phyloP scores from a whole-genome alignment of 1,140 invertebrate species.

The Ceratina australensis region DNA sequence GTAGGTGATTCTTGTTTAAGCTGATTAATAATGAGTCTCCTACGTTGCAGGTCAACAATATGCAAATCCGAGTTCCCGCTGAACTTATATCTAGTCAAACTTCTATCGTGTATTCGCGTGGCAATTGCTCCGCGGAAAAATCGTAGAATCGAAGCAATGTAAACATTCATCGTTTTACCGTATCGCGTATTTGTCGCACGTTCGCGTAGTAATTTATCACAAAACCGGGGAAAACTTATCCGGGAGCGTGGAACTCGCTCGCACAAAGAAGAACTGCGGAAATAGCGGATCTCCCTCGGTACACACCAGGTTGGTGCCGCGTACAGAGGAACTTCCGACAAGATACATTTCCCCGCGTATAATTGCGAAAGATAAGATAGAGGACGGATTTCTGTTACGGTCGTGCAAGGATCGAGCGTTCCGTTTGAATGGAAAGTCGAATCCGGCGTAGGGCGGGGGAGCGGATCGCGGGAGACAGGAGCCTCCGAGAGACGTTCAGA shows the following conservation, averaged over 20 bases:
- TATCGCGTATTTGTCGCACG: too few species aligned
- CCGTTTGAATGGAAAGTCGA: slow-evolving; percentile 26
- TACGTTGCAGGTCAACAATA: too few species aligned
- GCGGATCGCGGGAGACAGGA: slow-evolving; percentile 6
- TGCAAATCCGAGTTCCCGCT: too few species aligned
- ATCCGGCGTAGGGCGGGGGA: background rate
- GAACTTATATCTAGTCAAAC: too few species aligned
- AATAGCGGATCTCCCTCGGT: slow-evolving; percentile 3
- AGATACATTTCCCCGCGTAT: slow-evolving; percentile 2
- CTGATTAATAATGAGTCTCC: too few species aligned
- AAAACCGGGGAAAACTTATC: background rate
- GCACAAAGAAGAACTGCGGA: slow-evolving; percentile 6
- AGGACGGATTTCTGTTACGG: slow-evolving; percentile 3
- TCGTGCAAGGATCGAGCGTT: background rate
- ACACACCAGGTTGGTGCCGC: background rate
- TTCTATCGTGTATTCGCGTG: too few species aligned
- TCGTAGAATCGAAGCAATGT: too few species aligned
- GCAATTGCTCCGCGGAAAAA: too few species aligned
- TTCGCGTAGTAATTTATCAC: background rate
- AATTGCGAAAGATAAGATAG: slow-evolving; percentile 15
- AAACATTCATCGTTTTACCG: too few species aligned
- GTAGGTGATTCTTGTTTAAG: too few species aligned
- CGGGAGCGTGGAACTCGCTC: background rate
- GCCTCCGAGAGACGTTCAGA: slow-evolving; percentile 54
- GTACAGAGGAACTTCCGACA: background rate